These are phyloP conservation scores for Pituophis catenifer DNA, from an alignment of 2,113 vertebrate genomes.

Conservation along the genomic window DNA sequence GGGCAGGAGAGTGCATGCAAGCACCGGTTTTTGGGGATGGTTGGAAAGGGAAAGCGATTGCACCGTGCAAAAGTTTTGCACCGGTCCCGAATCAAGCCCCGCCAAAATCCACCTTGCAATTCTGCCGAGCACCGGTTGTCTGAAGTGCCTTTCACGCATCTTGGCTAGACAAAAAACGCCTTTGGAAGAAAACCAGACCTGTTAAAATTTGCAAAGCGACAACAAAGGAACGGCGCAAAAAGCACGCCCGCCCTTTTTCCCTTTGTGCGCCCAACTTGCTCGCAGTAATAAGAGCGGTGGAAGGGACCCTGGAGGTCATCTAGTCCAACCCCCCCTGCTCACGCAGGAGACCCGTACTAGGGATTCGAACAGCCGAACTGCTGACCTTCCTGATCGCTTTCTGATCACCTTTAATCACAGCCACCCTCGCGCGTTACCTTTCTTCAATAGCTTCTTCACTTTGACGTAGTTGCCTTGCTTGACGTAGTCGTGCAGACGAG, in stretches of 20 bases:
- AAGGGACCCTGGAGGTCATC: too few species aligned
- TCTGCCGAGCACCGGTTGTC: not conserved
- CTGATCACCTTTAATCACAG: too few species aligned
- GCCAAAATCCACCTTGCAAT: not conserved
- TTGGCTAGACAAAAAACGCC: not conserved
- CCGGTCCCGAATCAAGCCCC: not conserved
- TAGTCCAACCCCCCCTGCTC: too few species aligned
- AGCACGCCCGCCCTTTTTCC: not conserved
- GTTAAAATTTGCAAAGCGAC: not conserved
- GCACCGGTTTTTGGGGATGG: too few species aligned
- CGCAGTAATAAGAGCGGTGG: too few species aligned
- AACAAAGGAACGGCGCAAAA: not conserved
- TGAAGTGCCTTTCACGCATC: not conserved
- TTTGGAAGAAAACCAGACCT: not conserved
- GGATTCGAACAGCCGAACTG: too few species aligned
- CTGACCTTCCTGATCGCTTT: too few species aligned
- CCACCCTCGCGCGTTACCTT: slow-evolving; percentile 65
- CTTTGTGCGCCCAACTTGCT: not conserved
- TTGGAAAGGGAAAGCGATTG: not conserved
- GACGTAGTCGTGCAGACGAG: slow-evolving; percentile 75
- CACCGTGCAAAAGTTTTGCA: not conserved
- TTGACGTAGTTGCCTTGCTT: slow-evolving; percentile 72
- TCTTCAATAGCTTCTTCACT: slow-evolving; percentile 81
- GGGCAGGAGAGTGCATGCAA: too few species aligned
- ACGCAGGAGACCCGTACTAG: too few species aligned